These are phyloP conservation scores for Notospermus geniculatus DNA, from an alignment of 1,140 invertebrate species.

Conservation along the genomic window DNA sequence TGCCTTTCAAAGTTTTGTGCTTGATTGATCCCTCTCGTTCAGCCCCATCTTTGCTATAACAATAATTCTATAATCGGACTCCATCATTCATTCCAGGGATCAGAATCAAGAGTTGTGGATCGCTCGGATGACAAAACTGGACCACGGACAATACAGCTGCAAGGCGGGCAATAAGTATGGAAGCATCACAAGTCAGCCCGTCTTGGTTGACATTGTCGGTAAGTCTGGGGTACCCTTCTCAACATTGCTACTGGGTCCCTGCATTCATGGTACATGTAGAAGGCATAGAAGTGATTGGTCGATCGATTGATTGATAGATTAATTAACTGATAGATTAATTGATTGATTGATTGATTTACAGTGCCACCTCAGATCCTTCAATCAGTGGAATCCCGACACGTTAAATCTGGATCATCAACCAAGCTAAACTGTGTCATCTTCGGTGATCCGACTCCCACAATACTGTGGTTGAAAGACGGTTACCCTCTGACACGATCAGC, in stretches of 20 bases:
- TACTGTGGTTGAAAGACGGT: not conserved
- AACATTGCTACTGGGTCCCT: too few relatives aligned
- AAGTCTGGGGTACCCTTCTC: too few relatives aligned
- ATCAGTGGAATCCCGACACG: not conserved
- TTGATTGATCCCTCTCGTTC: too few relatives aligned
- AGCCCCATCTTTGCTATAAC: too few relatives aligned
- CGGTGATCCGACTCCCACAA: not conserved
- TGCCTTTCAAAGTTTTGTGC: too few relatives aligned
- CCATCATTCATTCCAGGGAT: not conserved
- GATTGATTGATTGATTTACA: not conserved
- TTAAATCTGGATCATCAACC: not conserved
- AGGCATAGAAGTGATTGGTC: too few relatives aligned
- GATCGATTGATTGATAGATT: not conserved
- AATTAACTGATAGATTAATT: not conserved
- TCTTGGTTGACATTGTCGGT: not conserved
- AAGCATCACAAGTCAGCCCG: not conserved
- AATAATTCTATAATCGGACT: too few relatives aligned
- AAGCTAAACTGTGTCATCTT: not conserved
- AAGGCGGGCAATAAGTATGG: constrained; percentile 3
- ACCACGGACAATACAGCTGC: not conserved
- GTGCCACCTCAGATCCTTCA: not conserved
- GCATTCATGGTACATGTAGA: too few relatives aligned
- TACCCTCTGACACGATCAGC: too few relatives aligned
- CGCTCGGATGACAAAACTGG: not conserved
- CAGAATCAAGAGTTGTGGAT: constrained; percentile 4